phyloP scores from a whole-genome alignment of 1,140 invertebrate genomes.

The Lepeophtheirus salmonis region DNA sequence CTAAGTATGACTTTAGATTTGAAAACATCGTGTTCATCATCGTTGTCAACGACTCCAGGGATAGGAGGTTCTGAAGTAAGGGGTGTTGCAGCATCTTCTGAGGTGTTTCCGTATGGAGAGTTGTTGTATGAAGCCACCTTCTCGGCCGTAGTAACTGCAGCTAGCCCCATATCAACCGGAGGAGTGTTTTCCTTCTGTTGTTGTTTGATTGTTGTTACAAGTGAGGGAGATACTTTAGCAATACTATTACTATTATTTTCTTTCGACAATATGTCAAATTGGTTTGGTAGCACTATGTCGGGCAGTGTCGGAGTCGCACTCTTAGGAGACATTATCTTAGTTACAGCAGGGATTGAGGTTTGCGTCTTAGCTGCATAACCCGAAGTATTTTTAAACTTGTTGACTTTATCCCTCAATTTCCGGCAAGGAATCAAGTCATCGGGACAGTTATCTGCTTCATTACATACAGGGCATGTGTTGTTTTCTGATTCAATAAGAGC shows the following conservation, averaged over 20 bases:
- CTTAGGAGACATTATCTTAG: background rate
- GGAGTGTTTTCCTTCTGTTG: background rate
- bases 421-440: slow-evolving; percentile 78
- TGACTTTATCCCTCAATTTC: slow-evolving; percentile 63
- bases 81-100: background rate
- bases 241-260: background rate
- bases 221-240: background rate
- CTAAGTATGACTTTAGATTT: too few species aligned
- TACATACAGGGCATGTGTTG: slow-evolving; percentile 80
- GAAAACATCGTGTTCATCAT: background rate
- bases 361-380: slow-evolving; percentile 29
- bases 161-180: too few species aligned
- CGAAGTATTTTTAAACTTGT: slow-evolving; percentile 69
- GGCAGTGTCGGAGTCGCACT: background rate
- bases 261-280: background rate
- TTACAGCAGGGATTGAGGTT: background rate
- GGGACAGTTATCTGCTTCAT: slow-evolving; percentile 73
- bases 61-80: background rate
- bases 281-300: slow-evolving; percentile 5
- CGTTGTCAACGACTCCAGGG: background rate
- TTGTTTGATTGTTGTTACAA: background rate
- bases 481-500: slow-evolving; percentile 74
- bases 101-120: background rate
- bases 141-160: too few species aligned
- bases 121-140: too few species aligned